Evolutionary conservation across 1,140 invertebrate genomes (phyloP).

Genomic region (Aphelinus certus): DNA sequence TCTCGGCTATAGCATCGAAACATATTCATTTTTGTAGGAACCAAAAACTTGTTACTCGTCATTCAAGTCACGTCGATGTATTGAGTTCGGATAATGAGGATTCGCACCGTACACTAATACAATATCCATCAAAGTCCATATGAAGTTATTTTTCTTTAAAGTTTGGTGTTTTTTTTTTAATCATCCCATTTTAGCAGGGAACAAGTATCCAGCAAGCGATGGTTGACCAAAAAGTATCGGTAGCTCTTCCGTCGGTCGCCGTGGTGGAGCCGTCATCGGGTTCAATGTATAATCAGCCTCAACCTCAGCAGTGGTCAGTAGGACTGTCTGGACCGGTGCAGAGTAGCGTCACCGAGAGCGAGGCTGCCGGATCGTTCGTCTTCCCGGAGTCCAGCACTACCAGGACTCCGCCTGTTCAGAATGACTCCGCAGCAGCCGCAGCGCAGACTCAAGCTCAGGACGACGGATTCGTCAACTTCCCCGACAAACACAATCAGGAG

Average conservation of each 20-base stretch:
- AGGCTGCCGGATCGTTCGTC: neutral
- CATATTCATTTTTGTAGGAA: no score
- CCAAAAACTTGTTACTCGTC: no score
- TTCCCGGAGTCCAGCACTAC: constrained; percentile 23
- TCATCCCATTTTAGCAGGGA: constrained; percentile 10
- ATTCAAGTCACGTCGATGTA: no score
- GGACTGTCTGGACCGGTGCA: neutral
- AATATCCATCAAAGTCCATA: no score
- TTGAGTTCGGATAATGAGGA: no score
- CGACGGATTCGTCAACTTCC: constrained; percentile 18
- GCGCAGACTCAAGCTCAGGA: neutral
- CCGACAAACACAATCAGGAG: constrained; percentile 18
- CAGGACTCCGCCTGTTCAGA: constrained; percentile 15
- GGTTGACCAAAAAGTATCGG: constrained; percentile 19
- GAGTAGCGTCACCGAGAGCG: constrained; percentile 3
- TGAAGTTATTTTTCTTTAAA: neutral
- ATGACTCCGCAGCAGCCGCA: neutral
- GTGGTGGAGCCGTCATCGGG: constrained; percentile 43
- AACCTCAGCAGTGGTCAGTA: neutral
- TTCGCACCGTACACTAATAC: no score
- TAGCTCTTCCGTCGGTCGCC: constrained; percentile 47
- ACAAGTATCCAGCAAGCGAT: constrained; percentile 18
- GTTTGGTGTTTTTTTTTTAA: neutral
- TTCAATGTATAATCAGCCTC: constrained; percentile 36
- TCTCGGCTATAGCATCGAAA: no score